A percentile compares a stretch with the other conserved stretches of the same genome.
These are phyloP conservation scores for Desmodus rotundus DNA, from an alignment of 2,113 vertebrate species.

Conservation along the genomic window DNA sequence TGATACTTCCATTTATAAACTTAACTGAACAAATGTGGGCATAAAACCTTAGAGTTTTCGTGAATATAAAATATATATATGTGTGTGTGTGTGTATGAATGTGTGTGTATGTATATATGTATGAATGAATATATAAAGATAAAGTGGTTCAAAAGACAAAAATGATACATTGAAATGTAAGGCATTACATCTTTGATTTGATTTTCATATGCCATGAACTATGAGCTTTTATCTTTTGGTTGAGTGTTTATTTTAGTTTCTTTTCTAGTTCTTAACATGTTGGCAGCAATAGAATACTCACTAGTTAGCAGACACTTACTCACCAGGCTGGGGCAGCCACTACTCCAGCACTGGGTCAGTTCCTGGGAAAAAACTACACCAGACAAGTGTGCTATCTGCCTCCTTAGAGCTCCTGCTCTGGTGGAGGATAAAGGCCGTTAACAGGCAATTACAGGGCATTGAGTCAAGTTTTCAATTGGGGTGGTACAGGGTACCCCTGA, in stretches of 20 bases:
- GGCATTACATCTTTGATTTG: background rate
- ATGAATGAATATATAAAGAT: conserved; percentile 16
- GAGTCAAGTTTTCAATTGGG: background rate
- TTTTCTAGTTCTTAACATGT: conserved; percentile 21
- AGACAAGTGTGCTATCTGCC: background rate
- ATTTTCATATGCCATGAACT: background rate
- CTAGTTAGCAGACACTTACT: background rate
- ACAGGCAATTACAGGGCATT: background rate
- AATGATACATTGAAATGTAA: background rate
- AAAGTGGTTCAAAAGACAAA: conserved; percentile 18
- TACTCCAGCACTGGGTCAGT: background rate
- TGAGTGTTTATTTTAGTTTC: background rate
- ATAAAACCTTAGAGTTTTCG: background rate
- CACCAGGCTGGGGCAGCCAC: background rate
- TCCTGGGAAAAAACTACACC: background rate
- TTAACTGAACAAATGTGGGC: background rate
- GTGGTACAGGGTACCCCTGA: background rate
- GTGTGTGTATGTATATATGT: background rate
- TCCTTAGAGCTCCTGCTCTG: background rate
- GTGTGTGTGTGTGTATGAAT: background rate
- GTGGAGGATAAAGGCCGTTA: background rate
- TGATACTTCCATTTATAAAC: conserved; percentile 6
- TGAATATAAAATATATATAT: background rate
- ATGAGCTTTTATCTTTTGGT: background rate
- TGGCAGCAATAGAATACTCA: background rate